These are phyloP conservation scores for Baryphthengus martii DNA, from an alignment of 2,113 vertebrate species.

Conservation along the genomic window DNA sequence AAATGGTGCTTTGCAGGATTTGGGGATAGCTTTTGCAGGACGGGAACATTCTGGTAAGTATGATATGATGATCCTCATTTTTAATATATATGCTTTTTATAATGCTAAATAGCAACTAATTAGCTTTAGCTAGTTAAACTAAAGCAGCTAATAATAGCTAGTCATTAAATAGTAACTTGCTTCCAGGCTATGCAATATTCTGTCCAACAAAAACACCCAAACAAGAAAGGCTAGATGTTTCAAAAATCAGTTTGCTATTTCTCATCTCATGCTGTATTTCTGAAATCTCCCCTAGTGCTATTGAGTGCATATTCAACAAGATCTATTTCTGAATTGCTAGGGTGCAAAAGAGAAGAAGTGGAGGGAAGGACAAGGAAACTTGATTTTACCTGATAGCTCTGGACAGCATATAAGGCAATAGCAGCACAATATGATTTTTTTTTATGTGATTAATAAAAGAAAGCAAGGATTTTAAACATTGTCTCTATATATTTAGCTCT, in stretches of 20 bases:
- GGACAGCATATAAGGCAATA: background rate
- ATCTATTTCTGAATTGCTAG: background rate
- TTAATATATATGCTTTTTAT: background rate
- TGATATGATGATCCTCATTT: background rate
- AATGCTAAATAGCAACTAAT: background rate
- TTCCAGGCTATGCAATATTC: background rate
- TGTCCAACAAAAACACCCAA: background rate
- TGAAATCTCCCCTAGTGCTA: background rate
- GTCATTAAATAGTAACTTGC: background rate
- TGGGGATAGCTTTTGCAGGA: slow-evolving; percentile 90
- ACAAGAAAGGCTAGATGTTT: background rate
- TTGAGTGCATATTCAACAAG: background rate
- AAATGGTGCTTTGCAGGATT: slow-evolving; percentile 89
- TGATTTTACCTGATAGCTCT: background rate
- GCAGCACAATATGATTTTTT: background rate
- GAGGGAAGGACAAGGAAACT: background rate
- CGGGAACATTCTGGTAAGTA: slow-evolving; percentile 90
- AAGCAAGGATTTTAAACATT: background rate
- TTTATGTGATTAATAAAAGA: background rate
- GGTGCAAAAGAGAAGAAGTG: background rate
- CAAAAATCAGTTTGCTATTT: background rate
- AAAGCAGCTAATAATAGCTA: background rate
- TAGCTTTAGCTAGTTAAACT: background rate
- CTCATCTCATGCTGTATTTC: background rate
- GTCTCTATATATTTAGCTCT: background rate